Evolutionary conservation across 2,888 invertebrate genomes (phyloP).

Genomic region (Pollenia labialis): DNA sequence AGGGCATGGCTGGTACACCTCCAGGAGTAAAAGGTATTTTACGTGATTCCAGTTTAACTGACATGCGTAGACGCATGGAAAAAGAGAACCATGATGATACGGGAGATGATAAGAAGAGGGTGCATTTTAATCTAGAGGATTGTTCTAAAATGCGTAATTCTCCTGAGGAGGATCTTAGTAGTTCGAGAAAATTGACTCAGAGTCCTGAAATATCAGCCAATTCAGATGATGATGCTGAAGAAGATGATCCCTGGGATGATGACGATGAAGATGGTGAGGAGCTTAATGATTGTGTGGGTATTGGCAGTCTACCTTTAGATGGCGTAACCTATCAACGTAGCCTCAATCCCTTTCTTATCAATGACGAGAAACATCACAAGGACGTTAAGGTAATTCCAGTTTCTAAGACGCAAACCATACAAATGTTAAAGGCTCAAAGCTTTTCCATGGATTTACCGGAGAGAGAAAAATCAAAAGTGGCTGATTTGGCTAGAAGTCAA

Average conservation of each 20-base stretch:
- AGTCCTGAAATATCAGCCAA: slow-evolving; percentile 80
- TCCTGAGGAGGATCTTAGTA: slow-evolving; percentile 79
- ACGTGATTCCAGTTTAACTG: slow-evolving; percentile 86
- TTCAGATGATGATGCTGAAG: slow-evolving; percentile 78
- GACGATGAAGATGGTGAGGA: slow-evolving; percentile 82
- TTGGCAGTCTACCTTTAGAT: slow-evolving; percentile 70
- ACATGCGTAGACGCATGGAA: slow-evolving; percentile 80
- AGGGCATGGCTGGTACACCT: slow-evolving; percentile 70
- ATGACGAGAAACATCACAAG: slow-evolving; percentile 83
- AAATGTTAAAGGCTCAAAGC: slow-evolving; percentile 78
- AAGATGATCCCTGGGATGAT: slow-evolving; percentile 79
- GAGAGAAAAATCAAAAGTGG: slow-evolving; percentile 69
- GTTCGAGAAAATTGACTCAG: slow-evolving; percentile 77
- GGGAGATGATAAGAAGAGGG: slow-evolving; percentile 90
- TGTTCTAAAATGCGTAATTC: slow-evolving; percentile 77
- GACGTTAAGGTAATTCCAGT: slow-evolving; percentile 83
- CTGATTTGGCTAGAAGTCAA: slow-evolving; percentile 75
- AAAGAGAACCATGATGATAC: slow-evolving; percentile 73
- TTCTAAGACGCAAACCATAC: slow-evolving; percentile 80
- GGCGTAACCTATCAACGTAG: slow-evolving; percentile 74
- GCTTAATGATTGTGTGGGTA: slow-evolving; percentile 72
- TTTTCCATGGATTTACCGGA: slow-evolving; percentile 76
- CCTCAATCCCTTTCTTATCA: slow-evolving; percentile 80
- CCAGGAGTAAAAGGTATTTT: slow-evolving; percentile 86
- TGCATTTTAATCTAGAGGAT: slow-evolving; percentile 86